A percentile compares a stretch with the other conserved stretches of the same genome.
These are phyloP conservation scores for Leucophenga varia DNA, from an alignment of 1,140 invertebrate species.

Conservation along the genomic window DNA sequence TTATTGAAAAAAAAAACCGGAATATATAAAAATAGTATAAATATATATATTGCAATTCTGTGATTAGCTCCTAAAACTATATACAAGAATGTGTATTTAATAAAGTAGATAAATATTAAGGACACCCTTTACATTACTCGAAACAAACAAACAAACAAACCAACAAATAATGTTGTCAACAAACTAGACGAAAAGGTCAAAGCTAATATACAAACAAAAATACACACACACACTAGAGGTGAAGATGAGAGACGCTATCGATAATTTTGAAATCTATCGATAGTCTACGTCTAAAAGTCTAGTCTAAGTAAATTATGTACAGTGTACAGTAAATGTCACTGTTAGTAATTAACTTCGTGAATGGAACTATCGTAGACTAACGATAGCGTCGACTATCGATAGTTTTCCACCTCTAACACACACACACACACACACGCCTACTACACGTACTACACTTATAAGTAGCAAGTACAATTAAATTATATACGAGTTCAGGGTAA, in stretches of 20 bases:
- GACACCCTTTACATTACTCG: too few species aligned
- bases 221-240: not conserved
- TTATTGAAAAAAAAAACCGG: conserved; percentile 6
- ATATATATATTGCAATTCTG: conserved; percentile 30
- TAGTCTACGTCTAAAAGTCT: conserved; percentile 28
- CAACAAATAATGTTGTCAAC: not conserved
- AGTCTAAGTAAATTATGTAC: not conserved
- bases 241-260: not conserved
- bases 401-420: too few species aligned
- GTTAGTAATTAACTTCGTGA: too few species aligned
- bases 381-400: too few species aligned
- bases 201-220: not conserved
- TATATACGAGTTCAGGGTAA: too few species aligned
- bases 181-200: not conserved
- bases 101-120: too few species aligned
- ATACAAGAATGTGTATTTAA: not conserved
- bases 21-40: not conserved
- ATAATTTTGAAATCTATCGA: not conserved
- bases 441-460: too few species aligned
- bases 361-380: too few species aligned
- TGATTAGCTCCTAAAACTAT: conserved; percentile 49
- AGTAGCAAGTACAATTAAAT: too few species aligned
- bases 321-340: too few species aligned
- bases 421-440: too few species aligned
- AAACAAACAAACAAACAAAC: not conserved